Evolutionary conservation across 1,140 invertebrate genomes (phyloP).

Genomic region (Orussus abietinus): DNA sequence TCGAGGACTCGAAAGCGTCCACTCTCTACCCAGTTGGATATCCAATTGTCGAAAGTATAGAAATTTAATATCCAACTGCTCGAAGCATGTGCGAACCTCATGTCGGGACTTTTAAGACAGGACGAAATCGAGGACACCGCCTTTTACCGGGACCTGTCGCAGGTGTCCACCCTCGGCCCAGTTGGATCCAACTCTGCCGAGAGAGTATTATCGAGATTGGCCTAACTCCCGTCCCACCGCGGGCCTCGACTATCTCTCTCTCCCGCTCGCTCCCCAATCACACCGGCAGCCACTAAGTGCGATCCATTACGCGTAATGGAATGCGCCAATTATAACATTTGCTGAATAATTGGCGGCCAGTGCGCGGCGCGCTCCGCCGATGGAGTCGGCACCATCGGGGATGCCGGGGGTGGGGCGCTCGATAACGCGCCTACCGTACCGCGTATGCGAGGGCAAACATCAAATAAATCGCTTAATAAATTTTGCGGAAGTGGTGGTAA

Average conservation of each 20-base stretch:
- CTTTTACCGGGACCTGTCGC: constrained; percentile 11
- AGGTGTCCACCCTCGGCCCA: constrained; percentile 5
- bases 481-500: constrained; percentile 23
- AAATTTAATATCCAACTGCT: too few relatives aligned
- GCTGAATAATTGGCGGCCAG: constrained; percentile 48
- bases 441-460: constrained; percentile 31
- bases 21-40: too few relatives aligned
- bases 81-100: too few relatives aligned
- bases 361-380: constrained; percentile 27
- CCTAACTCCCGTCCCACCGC: constrained; percentile 14
- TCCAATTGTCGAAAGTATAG: too few relatives aligned
- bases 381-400: constrained; percentile 13
- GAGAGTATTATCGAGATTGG: constrained; percentile 40
- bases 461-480: constrained; percentile 42
- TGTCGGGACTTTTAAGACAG: too few relatives aligned
- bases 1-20: too few relatives aligned
- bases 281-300: constrained; percentile 42
- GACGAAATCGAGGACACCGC: constrained; percentile 2
- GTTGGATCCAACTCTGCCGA: constrained; percentile 21
- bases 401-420: constrained; percentile 5
- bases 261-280: constrained; percentile 33
- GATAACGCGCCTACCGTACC: constrained; percentile 11
- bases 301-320: constrained; percentile 53
- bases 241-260: constrained; percentile 6
- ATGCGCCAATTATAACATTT: constrained; percentile 54